Conservation (phyloP, 2,113 vertebrate genomes). For the Stigmatopora argus region DNA sequence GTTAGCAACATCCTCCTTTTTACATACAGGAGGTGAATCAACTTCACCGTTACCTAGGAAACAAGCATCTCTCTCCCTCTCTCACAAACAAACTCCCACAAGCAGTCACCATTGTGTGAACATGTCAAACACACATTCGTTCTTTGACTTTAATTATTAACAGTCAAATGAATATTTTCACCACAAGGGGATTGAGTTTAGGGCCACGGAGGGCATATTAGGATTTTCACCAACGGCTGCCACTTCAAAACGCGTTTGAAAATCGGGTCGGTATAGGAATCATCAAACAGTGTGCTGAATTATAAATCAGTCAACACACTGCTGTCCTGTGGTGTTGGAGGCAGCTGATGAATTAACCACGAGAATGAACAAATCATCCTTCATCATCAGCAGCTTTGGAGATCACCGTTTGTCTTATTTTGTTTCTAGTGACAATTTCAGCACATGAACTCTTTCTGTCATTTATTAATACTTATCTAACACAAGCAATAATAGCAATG, state of each 20-base stretch:
- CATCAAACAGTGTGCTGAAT: constrained; percentile 54
- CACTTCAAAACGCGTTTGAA: constrained; percentile 28
- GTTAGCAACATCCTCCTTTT: constrained; percentile 28
- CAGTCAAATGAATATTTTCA: constrained; percentile 18
- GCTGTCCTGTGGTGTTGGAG: constrained; percentile 33
- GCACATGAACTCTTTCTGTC: background rate
- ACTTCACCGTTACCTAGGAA: constrained; percentile 69
- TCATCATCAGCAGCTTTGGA: background rate
- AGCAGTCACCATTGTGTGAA: constrained; percentile 11
- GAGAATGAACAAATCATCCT: constrained; percentile 28
- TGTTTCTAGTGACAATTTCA: background rate
- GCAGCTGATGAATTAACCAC: constrained; percentile 44
- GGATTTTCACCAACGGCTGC: constrained; percentile 25
- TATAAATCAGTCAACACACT: constrained; percentile 49
- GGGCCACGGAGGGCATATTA: background rate
- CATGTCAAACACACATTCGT: constrained; percentile 6
- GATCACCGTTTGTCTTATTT: background rate
- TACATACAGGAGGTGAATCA: constrained; percentile 42
- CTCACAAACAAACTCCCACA: constrained; percentile 9
- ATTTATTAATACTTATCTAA: background rate
- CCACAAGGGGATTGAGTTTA: background rate
- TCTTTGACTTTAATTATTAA: constrained; percentile 22
- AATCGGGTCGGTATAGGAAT: constrained; percentile 42
- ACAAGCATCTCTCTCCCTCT: constrained; percentile 50
- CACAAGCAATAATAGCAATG: background rate